Evolutionary conservation across 2,113 vertebrate genomes (phyloP), one percentile per base, ranked within the genome.

Genomic region (Rhegmatorhina hoffmannsi): DNA sequence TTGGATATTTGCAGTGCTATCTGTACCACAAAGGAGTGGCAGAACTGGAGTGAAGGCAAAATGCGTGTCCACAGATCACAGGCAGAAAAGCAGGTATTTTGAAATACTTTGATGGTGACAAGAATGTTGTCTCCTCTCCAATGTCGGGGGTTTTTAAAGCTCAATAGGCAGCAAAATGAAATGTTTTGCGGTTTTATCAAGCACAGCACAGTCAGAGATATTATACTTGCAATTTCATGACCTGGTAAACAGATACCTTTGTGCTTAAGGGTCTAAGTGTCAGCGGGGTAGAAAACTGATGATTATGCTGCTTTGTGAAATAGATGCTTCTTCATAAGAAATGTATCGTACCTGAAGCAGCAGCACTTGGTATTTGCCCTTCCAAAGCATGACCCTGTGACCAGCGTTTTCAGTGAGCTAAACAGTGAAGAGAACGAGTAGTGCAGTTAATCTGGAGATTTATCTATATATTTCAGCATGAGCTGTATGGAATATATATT

Each of bases 151-250:
- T 90, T 95, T 91, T 90, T 72, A 94, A 90, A 89, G 87, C 92
- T 96, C 83, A 49, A 67, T 78, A 85, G 80, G 74, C 95, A 97
- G 94, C 85, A 91, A 94, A 93, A 95, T 95, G 92, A 93, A 94
- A 91, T 77, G 70, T 82, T 96, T 82, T 92, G 50, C 0, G 0
- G 64, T 66, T 94, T 95, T 93, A 83, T 93, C 94, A 90, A 94
- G 93, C 92, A 29, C 72, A 56, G 69, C 80, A 46, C 74, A 94
- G 96, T 69, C 77, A 38, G 36, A 53, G 87, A 90, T 96, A 76
- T 93, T 90, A 82, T 87, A 79, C 64, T 90, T 86, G 91, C 89
- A 94, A 90, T 97, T 97, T 96, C 94, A 93, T 96, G 94, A 96
- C 74, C 95, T 78, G 84, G 87, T 92, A 96, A 96, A 81, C 93